Conservation (phyloP, 2,113 vertebrate species). For the Piprites chloris region DNA sequence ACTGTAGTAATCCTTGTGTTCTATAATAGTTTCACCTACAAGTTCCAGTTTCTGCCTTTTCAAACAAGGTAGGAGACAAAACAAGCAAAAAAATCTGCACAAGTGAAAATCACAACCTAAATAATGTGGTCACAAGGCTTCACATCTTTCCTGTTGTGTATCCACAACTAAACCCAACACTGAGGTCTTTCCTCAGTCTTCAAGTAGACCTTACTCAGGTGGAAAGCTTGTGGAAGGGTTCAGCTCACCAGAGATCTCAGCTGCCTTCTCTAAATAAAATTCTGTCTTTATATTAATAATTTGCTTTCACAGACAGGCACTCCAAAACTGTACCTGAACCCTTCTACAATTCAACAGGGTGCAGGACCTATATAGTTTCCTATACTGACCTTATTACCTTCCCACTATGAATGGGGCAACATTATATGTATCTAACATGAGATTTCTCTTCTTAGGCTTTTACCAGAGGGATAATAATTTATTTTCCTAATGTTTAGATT, state of each 20-base stretch:
- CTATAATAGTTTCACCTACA: not conserved
- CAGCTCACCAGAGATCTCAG: not conserved
- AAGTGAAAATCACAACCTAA: not conserved
- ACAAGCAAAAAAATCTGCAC: not conserved
- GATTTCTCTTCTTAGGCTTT: not conserved
- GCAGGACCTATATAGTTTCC: not conserved
- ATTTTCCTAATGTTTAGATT: not conserved
- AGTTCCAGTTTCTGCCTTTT: not conserved
- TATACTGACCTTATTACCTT: not conserved
- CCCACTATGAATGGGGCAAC: not conserved
- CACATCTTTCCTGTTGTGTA: not conserved
- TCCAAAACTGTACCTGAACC: not conserved
- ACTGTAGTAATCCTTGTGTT: not conserved
- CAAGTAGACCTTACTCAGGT: not conserved
- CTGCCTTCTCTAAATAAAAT: not conserved
- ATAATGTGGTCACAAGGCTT: not conserved
- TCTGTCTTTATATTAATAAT: not conserved
- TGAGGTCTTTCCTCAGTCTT: not conserved
- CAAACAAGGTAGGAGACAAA: not conserved
- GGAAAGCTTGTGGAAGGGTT: not conserved
- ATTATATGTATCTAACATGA: not conserved
- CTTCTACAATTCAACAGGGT: not conserved
- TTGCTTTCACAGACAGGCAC: not conserved
- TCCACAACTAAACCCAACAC: not conserved
- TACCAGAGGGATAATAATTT: not conserved